Conservation (phyloP, 2,113 vertebrate species). For the Oryzias curvinotus region DNA sequence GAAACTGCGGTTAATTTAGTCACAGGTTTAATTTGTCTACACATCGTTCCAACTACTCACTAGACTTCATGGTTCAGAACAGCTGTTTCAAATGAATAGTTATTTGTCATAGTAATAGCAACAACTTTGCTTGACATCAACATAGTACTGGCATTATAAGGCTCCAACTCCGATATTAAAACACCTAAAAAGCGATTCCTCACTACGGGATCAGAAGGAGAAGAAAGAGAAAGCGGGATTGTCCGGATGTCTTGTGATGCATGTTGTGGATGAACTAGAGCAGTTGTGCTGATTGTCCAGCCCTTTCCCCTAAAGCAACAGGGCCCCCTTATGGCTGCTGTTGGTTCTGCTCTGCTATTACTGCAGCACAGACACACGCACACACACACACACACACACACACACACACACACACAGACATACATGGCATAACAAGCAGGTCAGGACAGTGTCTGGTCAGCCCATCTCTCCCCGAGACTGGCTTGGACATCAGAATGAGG, state of each 20-base stretch:
- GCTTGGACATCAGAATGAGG: slow-evolving; percentile 10
- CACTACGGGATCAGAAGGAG: not conserved
- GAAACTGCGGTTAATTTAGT: slow-evolving; percentile 42
- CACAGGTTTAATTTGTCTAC: slow-evolving; percentile 39
- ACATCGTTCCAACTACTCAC: slow-evolving; percentile 48
- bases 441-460: slow-evolving; percentile 46
- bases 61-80: slow-evolving; percentile 39
- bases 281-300: slow-evolving; percentile 37
- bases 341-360: slow-evolving; percentile 28
- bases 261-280: slow-evolving; percentile 13
- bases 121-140: slow-evolving; percentile 64
- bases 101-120: slow-evolving; percentile 30
- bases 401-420: not conserved
- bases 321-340: slow-evolving; percentile 40
- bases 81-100: slow-evolving; percentile 25
- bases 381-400: not conserved
- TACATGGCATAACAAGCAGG: slow-evolving; percentile 14
- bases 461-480: slow-evolving; percentile 22
- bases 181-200: slow-evolving; percentile 4
- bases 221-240: slow-evolving; percentile 35
- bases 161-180: slow-evolving; percentile 31
- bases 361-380: slow-evolving; percentile 17
- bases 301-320: slow-evolving; percentile 16
- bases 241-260: slow-evolving; percentile 43
- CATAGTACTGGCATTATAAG: slow-evolving; percentile 60